Evolutionary conservation across 2,888 invertebrate genomes (phyloP).

Genomic region (Rhingia campestris): DNA sequence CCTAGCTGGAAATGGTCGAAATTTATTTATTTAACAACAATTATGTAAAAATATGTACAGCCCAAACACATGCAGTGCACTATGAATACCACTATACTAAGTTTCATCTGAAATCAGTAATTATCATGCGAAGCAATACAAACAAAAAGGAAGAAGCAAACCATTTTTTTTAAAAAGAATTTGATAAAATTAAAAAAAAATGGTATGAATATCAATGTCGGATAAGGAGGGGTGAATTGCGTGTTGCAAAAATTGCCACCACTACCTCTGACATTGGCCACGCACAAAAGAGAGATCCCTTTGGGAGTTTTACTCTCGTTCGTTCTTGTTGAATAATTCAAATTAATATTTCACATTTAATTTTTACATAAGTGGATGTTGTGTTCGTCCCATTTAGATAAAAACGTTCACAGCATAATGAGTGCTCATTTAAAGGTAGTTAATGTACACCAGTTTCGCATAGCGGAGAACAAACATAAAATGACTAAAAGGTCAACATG

Average conservation of each 20-base stretch:
- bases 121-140: slow-evolving; percentile 33
- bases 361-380: slow-evolving; percentile 71
- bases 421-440: slow-evolving; percentile 70
- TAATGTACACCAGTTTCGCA: slow-evolving; percentile 57
- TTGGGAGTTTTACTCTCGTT: slow-evolving; percentile 29
- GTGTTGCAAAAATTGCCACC: not conserved
- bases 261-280: not conserved
- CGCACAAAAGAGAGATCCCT: slow-evolving; percentile 42
- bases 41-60: slow-evolving; percentile 30
- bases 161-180: slow-evolving; percentile 8
- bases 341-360: slow-evolving; percentile 66
- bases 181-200: slow-evolving; percentile 7
- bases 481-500: slow-evolving; percentile 66
- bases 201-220: slow-evolving; percentile 7
- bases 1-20: not conserved
- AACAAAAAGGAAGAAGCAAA: slow-evolving; percentile 1
- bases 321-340: slow-evolving; percentile 49
- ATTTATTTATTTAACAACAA: slow-evolving; percentile 41
- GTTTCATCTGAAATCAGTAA: slow-evolving; percentile 1
- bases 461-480: slow-evolving; percentile 23
- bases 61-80: slow-evolving; percentile 37
- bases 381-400: slow-evolving; percentile 68
- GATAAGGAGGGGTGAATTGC: slow-evolving; percentile 1
- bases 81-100: not conserved
- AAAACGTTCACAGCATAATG: slow-evolving; percentile 62